Base-by-base conservation (phyloP, 2,888 invertebrate genomes). In the Fissipunctia ypsillon region DNA sequence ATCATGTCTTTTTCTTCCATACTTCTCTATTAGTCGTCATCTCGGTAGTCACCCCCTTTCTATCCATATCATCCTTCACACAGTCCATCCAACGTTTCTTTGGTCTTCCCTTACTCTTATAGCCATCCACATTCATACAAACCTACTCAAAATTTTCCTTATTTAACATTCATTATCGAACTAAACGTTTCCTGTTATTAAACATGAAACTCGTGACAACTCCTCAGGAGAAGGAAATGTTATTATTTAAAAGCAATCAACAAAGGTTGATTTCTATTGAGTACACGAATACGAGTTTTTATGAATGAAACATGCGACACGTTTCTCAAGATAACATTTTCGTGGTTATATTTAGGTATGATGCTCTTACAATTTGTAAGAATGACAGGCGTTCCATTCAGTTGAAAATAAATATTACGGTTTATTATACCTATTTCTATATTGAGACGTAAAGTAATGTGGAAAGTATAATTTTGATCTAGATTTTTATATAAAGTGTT, bases 311-410 rank as follows among this genome's bases (percentile, higher is more conserved):
- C 45, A 38, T 59, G 22, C 59, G 48, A 38, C 31, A 43, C 45
- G 28, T 63, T 50, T 35, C 25, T 12, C 14, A 38, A 78, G 71
- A 71, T 48, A 80, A 73, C 76, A 73, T 80, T 75, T 80, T 56
- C 6, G 48, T 16, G 31, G 35, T 63, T 73, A 80, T 80, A 63
- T 76, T 73, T 80, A 60, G 63, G 14, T 38, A 38, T 22, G 25
- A 31, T 57, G 45, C 28, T 38, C 65, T 28, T 60, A 48, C 48
- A 74, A 48, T 43, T 54, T 65, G n/a, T 54, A 74, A 25, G 25
- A 48, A 41, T 54, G 76, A 65, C 48, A 60, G 65, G 1, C 59
- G 1, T 48, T 12, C 14, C 7, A 38, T 80, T 73, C 22, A 25
- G 43, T 43, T 31, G 14, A 45, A 76, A 63, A 76, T 80, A 73